phyloP scores from a whole-genome alignment of 2,797 vertebrate genomes.

The Geotrypetes seraphini region DNA sequence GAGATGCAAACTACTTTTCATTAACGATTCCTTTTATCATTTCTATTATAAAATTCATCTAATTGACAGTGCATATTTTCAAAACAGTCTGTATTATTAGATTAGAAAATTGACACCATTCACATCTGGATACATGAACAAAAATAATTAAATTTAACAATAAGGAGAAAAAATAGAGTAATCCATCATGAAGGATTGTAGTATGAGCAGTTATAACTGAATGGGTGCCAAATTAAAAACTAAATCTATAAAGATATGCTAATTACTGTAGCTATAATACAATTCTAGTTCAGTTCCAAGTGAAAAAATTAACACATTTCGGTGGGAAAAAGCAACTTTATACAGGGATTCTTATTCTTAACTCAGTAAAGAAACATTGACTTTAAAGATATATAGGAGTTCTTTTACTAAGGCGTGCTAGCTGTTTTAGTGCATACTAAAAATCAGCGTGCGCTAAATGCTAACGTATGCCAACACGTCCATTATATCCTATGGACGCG shows the following conservation, averaged over 20 bases:
- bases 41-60: constrained; percentile 41
- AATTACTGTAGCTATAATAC: constrained; percentile 37
- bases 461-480: too few relatives aligned
- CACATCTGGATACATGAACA: constrained; percentile 35
- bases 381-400: too few relatives aligned
- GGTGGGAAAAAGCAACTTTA: too few relatives aligned
- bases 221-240: constrained; percentile 33
- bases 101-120: constrained; percentile 36
- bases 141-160: constrained; percentile 57
- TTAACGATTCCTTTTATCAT: constrained; percentile 47
- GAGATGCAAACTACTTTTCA: constrained; percentile 32
- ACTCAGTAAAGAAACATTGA: too few relatives aligned
- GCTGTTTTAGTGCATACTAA: too few relatives aligned
- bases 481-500: too few relatives aligned
- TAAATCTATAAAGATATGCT: constrained; percentile 36
- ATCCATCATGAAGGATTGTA: constrained; percentile 36
- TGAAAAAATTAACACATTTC: too few relatives aligned
- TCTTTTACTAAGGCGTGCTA: too few relatives aligned
- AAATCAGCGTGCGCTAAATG: too few relatives aligned
- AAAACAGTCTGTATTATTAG: constrained; percentile 42
- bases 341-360: too few relatives aligned
- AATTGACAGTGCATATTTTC: constrained; percentile 47
- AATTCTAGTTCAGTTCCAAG: constrained; percentile 18
- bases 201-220: constrained; percentile 16
- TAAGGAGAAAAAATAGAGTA: constrained; percentile 35